Conservation (phyloP, 2,113 vertebrate species). For the Carollia perspicillata region DNA sequence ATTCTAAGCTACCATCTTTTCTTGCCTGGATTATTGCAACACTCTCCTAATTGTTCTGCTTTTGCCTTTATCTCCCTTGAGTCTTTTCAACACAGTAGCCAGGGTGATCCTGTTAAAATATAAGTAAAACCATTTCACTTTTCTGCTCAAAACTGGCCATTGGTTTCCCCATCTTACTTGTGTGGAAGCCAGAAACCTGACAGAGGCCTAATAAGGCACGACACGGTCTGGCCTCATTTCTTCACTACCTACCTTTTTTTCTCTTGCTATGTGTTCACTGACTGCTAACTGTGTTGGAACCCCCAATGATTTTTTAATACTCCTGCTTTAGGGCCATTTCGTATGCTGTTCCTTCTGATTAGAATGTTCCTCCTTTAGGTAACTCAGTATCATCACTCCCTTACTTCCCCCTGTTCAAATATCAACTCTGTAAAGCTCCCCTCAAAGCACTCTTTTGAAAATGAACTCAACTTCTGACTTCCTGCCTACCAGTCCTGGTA, state of each 20-base stretch:
- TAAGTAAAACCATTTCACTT: not conserved
- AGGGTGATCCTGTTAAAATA: not conserved
- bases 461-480: not conserved
- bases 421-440: not conserved
- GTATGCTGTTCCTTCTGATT: not conserved
- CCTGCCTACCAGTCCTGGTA: not conserved
- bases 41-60: not conserved
- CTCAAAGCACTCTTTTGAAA: not conserved
- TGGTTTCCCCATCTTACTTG: not conserved
- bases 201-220: not conserved
- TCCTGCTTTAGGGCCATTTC: not conserved
- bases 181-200: not conserved
- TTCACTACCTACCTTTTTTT: not conserved
- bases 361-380: not conserved
- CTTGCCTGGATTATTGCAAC: not conserved
- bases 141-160: not conserved
- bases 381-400: not conserved
- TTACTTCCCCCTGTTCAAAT: not conserved
- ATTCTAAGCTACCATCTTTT: not conserved
- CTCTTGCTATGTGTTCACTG: not conserved
- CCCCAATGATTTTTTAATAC: not conserved
- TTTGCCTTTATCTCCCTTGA: not conserved
- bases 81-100: not conserved
- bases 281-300: not conserved
- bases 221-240: not conserved